Evolutionary conservation across 2,888 invertebrate genomes (phyloP), one percentile per base, ranked within the genome.

Genomic region (Candidula unifasciata): DNA sequence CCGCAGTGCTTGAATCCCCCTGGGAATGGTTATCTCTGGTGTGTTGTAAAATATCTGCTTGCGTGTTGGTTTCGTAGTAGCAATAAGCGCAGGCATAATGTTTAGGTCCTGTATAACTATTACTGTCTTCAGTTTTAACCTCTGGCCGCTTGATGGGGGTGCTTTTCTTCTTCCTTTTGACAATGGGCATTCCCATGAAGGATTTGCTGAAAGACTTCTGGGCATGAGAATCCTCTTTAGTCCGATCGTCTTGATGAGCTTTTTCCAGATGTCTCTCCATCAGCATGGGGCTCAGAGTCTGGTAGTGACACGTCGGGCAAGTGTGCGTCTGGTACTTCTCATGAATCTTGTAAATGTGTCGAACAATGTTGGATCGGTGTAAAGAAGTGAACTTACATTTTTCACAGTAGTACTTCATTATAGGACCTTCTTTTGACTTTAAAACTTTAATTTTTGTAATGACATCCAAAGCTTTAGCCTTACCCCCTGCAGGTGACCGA

Each of bases 301-400:
- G 86, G 80, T 88, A 88, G 77, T 82, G 86, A 74, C 88, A 88
- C 27, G 71, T 54, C 0, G 85, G 84, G 68, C 88, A 88, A 18
- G 86, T 84, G 69, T 87, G 86, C 35, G 87, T 87, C 44, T 87
- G 82, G 30, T 88, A 88, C 80, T 87, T 87, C 87, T 88, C 88
- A 44, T 88, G 88, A 27, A 88, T 86, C n/a, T 87, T 85, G 74
- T 87, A 86, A 57, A 88, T 87, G 71, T 88, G 88, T 3, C 88
- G 78, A 44, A 87, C 86, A 27, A 88, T 85, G 69, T 88, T 88
- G n/a, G 88, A 87, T 16, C 88, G 85, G 57, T 88, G 88, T 5
- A 88, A 81, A 16, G 88, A 88, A 24, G 87, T 87, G 54, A 88
- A 88, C 54, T 86, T 85, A 68, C 88, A 88, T 69, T 84, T 86